Evolutionary conservation across 2,888 invertebrate species (phyloP).

Genomic region (Hemaris fuciformis): DNA sequence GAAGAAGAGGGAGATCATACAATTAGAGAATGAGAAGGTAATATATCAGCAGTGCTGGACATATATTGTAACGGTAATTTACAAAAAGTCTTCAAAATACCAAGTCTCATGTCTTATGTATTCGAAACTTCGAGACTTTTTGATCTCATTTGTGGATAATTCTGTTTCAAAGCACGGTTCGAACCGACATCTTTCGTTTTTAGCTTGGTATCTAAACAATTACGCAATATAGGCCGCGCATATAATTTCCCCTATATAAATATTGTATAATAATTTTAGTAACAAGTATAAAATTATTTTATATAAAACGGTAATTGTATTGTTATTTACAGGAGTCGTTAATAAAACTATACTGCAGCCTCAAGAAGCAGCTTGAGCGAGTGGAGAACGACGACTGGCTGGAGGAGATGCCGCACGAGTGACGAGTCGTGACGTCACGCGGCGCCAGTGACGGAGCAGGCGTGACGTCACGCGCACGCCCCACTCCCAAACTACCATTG

Average conservation of each 20-base stretch:
- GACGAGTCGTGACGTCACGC: slow-evolving; percentile 41
- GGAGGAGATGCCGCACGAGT: slow-evolving; percentile 71
- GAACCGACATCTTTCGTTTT: too few species aligned
- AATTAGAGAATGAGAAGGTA: slow-evolving; percentile 87
- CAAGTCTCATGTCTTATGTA: too few species aligned
- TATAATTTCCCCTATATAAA: too few species aligned
- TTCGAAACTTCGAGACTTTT: too few species aligned
- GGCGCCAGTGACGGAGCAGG: slow-evolving; percentile 12
- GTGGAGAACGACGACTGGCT: slow-evolving; percentile 80
- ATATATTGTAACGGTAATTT: background rate
- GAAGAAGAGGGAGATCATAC: slow-evolving; percentile 84
- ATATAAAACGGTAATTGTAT: background rate
- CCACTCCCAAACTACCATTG: slow-evolving; percentile 30
- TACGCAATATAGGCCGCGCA: too few species aligned
- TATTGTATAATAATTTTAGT: too few species aligned
- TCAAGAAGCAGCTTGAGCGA: slow-evolving; percentile 84
- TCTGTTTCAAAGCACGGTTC: too few species aligned
- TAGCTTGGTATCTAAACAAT: too few species aligned
- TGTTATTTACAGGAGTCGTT: slow-evolving; percentile 82
- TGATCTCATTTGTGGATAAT: too few species aligned
- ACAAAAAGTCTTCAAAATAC: too few species aligned
- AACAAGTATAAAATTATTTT: background rate
- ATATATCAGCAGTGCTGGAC: background rate
- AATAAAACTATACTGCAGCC: slow-evolving; percentile 83
- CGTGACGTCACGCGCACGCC: slow-evolving; percentile 12